A percentile compares a stretch with the other conserved stretches of the same genome.
These are phyloP conservation scores for Ataeniobius toweri DNA, from an alignment of 2,797 vertebrate genomes.

Conservation along the genomic window DNA sequence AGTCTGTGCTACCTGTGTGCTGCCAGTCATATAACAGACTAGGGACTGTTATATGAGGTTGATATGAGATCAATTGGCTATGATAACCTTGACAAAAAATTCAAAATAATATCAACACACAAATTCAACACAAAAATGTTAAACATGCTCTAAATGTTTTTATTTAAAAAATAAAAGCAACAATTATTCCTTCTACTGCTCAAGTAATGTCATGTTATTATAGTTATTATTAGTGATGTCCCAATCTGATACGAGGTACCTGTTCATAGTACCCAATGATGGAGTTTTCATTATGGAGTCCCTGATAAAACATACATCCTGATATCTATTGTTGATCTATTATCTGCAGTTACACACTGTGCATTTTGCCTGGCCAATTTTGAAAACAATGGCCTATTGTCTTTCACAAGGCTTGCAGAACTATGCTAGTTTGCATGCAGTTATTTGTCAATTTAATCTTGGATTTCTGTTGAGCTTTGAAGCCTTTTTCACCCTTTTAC, in stretches of 20 bases:
- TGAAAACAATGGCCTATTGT: background rate
- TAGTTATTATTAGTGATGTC: background rate
- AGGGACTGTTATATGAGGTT: background rate
- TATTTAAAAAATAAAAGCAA: background rate
- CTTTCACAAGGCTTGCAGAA: background rate
- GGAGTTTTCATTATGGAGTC: background rate
- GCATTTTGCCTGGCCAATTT: background rate
- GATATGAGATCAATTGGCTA: background rate
- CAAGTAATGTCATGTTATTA: background rate
- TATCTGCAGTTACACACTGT: background rate
- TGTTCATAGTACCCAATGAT: background rate
- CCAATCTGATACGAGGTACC: background rate
- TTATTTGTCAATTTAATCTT: background rate
- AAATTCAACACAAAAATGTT: background rate
- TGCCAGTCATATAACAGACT: constrained; percentile 18
- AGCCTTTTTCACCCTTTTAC: background rate
- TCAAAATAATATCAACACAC: background rate
- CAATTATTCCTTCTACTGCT: background rate
- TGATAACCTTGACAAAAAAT: background rate
- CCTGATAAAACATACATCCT: background rate
- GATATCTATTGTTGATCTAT: background rate
- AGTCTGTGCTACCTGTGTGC: constrained; percentile 24
- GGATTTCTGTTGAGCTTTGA: background rate
- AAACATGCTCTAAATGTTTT: background rate
- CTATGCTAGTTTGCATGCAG: background rate